Evolutionary conservation across 2,113 vertebrate species (phyloP).

Genomic region (Pelmatolapia mariae): DNA sequence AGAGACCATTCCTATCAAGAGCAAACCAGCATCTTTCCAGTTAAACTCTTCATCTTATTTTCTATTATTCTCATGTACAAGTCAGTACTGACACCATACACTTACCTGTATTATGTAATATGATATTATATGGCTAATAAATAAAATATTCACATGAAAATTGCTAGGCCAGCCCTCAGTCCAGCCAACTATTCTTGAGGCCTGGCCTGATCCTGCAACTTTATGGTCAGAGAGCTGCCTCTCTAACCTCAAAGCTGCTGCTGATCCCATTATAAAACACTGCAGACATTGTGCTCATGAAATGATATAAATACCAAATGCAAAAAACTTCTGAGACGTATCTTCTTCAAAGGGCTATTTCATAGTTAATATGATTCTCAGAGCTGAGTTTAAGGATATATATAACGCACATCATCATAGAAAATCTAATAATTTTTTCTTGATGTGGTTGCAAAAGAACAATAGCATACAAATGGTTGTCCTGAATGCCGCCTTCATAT

Average conservation of each 20-base stretch:
- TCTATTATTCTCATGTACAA: background rate
- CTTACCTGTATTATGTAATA: background rate
- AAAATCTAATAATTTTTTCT: background rate
- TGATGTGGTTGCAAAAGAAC: background rate
- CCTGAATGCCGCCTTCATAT: background rate
- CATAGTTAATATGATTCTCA: conserved; percentile 13
- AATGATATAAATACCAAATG: background rate
- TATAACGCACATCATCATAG: background rate
- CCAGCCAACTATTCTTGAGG: background rate
- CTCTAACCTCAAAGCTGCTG: background rate
- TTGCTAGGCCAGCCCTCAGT: background rate
- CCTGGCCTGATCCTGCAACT: background rate
- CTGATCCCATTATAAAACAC: conserved; percentile 4
- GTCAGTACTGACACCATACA: background rate
- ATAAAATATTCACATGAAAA: background rate
- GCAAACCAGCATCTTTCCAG: background rate
- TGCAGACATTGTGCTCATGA: background rate
- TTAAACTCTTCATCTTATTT: background rate
- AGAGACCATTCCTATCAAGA: background rate
- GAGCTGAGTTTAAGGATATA: background rate
- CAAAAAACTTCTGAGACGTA: background rate
- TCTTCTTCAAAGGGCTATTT: background rate
- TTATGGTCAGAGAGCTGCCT: background rate
- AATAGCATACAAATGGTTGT: background rate
- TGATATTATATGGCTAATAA: background rate